Percentiles rank a stretch among this genome's conserved stretches.
phyloP scores from a whole-genome alignment of 2,888 invertebrate genomes.

The Agrotis clavis region DNA sequence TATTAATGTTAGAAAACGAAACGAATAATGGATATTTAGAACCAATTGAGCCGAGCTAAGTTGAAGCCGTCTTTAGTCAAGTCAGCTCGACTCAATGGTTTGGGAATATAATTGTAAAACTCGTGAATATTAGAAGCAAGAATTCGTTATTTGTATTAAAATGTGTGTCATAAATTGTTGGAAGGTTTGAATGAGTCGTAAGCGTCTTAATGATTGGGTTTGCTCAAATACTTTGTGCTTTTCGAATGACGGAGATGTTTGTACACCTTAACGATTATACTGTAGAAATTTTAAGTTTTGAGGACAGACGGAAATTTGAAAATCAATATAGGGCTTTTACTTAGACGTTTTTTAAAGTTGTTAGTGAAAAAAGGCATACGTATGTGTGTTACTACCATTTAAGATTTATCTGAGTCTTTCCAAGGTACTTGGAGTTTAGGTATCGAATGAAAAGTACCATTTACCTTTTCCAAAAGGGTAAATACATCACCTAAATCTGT shows the following conservation, averaged over 20 bases:
- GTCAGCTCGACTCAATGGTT: too few species aligned
- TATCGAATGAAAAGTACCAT: background rate
- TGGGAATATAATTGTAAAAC: slow-evolving; percentile 14
- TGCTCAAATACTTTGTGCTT: background rate
- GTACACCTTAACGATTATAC: background rate
- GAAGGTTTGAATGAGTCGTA: slow-evolving; percentile 27
- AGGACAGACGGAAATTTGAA: background rate
- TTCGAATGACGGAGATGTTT: background rate
- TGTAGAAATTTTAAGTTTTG: background rate
- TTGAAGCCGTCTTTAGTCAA: too few species aligned
- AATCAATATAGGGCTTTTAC: background rate
- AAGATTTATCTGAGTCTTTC: background rate
- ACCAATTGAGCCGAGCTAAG: too few species aligned
- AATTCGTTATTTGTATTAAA: slow-evolving; percentile 24
- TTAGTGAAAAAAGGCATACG: too few species aligned
- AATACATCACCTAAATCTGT: too few species aligned
- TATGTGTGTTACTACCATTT: too few species aligned
- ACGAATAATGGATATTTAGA: too few species aligned
- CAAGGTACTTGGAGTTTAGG: background rate
- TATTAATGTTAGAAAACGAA: too few species aligned
- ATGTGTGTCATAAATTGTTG: slow-evolving; percentile 22
- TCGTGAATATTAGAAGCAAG: slow-evolving; percentile 22
- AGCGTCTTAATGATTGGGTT: slow-evolving; percentile 14
- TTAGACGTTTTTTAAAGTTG: too few species aligned
- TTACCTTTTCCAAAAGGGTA: background rate